These are phyloP conservation scores for Drosophila glabriapex DNA, from an alignment of 2,888 invertebrate genomes.

Conservation along the genomic window DNA sequence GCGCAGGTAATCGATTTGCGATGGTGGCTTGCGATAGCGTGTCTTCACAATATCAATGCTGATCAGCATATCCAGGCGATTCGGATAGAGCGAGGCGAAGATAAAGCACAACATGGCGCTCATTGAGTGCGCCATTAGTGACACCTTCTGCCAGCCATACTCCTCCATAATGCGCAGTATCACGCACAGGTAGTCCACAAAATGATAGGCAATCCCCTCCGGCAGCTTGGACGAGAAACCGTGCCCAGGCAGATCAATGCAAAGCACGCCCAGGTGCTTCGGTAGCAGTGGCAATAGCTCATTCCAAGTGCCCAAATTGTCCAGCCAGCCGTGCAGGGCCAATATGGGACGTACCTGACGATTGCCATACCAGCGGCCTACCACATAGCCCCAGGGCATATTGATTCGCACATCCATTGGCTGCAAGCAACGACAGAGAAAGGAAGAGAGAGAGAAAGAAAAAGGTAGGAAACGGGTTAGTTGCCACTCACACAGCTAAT, in stretches of 20 bases:
- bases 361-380: constrained; percentile 90
- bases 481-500: constrained; percentile 59
- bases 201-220: constrained; percentile 86
- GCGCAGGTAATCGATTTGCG: constrained; percentile 80
- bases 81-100: constrained; percentile 87
- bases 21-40: constrained; percentile 55
- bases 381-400: constrained; percentile 89
- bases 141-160: constrained; percentile 90
- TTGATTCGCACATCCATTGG: constrained; percentile 89
- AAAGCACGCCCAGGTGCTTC: constrained; percentile 86
- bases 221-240: constrained; percentile 90
- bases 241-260: constrained; percentile 90
- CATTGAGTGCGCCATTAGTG: constrained; percentile 90
- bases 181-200: constrained; percentile 85
- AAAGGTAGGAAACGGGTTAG: background rate
- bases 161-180: constrained; percentile 88
- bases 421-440: constrained; percentile 33
- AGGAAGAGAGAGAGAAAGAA: background rate
- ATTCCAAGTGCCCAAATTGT: constrained; percentile 92
- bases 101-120: constrained; percentile 88
- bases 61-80: constrained; percentile 83
- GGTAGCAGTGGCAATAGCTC: constrained; percentile 88
- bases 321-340: constrained; percentile 92
- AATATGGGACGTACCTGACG: constrained; percentile 88
- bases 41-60: constrained; percentile 82